These are phyloP conservation scores for Anas georgica DNA, from an alignment of 2,797 vertebrate species.

Conservation along the genomic window DNA sequence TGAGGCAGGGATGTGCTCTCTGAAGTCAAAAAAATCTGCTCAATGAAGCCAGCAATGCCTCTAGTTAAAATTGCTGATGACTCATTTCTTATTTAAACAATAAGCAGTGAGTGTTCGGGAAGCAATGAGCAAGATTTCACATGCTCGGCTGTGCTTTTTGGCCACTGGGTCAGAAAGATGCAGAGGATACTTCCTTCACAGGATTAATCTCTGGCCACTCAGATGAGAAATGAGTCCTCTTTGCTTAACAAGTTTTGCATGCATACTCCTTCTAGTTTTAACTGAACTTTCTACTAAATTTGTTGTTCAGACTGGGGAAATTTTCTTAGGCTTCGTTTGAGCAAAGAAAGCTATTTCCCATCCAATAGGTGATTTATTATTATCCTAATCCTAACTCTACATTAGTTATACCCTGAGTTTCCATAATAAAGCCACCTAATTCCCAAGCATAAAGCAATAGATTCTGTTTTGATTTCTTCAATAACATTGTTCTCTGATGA, in stretches of 20 bases:
- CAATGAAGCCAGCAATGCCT: not conserved
- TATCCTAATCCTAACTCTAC: not conserved
- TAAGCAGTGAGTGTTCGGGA: not conserved
- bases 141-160: not conserved
- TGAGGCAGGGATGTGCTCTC: not conserved
- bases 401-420: not conserved
- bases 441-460: not conserved
- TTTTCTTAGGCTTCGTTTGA: not conserved
- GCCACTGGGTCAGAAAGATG: not conserved
- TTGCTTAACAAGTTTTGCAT: not conserved
- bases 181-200: not conserved
- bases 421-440: not conserved
- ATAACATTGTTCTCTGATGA: not conserved
- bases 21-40: not conserved
- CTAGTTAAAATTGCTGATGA: not conserved
- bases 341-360: not conserved
- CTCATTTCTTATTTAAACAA: constrained; percentile 16
- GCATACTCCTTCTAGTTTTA: not conserved
- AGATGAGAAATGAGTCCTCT: not conserved
- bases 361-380: not conserved
- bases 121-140: not conserved
- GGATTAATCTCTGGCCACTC: not conserved
- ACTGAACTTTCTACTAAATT: not conserved
- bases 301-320: not conserved
- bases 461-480: constrained; percentile 8